phyloP scores from a whole-genome alignment of 1,140 invertebrate genomes.

The Microplitis demolitor region DNA sequence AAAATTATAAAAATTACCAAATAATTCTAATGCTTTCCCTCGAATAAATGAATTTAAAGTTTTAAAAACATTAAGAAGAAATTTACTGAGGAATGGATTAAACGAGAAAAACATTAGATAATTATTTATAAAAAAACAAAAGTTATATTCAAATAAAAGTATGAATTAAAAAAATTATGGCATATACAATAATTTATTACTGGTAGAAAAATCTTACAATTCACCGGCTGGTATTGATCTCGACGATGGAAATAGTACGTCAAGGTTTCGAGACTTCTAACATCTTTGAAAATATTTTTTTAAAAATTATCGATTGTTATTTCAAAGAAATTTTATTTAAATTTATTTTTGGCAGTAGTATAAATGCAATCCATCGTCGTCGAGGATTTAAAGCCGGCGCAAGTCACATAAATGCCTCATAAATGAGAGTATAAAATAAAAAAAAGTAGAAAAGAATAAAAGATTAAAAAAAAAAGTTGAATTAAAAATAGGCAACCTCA shows the following conservation, averaged over 20 bases:
- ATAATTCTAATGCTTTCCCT: no score
- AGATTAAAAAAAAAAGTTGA: no score
- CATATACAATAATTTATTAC: conserved; percentile 44
- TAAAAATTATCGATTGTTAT: neutral
- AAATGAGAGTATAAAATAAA: conserved; percentile 17
- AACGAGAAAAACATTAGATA: conserved; percentile 12
- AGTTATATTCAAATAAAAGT: conserved; percentile 37
- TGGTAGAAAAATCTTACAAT: conserved; percentile 38
- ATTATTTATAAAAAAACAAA: conserved; percentile 28
- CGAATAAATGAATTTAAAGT: neutral
- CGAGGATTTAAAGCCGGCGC: neutral
- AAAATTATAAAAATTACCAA: no score
- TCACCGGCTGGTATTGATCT: conserved; percentile 22
- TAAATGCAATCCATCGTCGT: neutral
- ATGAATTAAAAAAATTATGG: conserved; percentile 31
- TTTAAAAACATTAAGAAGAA: neutral
- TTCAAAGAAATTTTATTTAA: neutral
- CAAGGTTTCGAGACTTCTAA: conserved; percentile 13
- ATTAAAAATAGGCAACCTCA: conserved; percentile 41
- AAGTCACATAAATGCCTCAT: neutral
- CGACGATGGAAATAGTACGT: conserved; percentile 26
- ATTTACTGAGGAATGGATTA: neutral
- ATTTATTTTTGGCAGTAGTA: neutral
- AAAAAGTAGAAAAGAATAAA: neutral
- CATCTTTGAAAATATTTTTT: neutral